Evolutionary conservation across 2,888 invertebrate species (phyloP), one percentile per base, ranked within the genome.

Genomic region (Theretra japonica): DNA sequence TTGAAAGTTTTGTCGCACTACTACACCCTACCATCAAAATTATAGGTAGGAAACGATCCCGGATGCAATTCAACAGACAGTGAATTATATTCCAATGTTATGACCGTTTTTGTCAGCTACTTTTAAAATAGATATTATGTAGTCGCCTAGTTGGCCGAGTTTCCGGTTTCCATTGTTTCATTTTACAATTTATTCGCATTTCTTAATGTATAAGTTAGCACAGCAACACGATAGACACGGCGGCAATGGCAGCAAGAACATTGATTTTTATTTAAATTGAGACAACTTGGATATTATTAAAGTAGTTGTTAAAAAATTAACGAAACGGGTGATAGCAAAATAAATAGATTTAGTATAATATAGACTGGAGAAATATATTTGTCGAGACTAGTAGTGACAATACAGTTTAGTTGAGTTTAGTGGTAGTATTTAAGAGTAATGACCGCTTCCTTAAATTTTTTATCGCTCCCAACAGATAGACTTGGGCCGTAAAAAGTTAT

Each of bases 151-250:
- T 65, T 48, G 65, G 65, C 48, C 48, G 65, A 48, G 65, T 65
- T 65, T 65, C 65, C 65, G 65, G 65, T 65, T 65, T 65, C 65
- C 65, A 65, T 65, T 65, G 65, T 65, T 65, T 65, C 65, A 65
- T 65, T 65, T 65, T 65, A 65, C 65, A 65, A 65, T 65, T 65
- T 48, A 65, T 65, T 48, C 65, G 65, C 48, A 65, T 65, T 65
- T 65, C 65, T 65, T 48, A 65, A 65, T 48, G 65, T 65, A 65
- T 65, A 48, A 65, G 17, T 65, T 41, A 23, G 48, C 23, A 33
- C 21, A 62, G 62, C 41, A 48, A 65, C 48, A 17, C 11, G 23
- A 65, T 23, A 48, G 23, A 23, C 41, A 59, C 59, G 11, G 33
- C 33, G n/a, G 21, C 19, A 41, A 62, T 15, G 41, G 21, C 33